Base-by-base conservation (phyloP, 2,797 vertebrate species). In the Falco cherrug region DNA sequence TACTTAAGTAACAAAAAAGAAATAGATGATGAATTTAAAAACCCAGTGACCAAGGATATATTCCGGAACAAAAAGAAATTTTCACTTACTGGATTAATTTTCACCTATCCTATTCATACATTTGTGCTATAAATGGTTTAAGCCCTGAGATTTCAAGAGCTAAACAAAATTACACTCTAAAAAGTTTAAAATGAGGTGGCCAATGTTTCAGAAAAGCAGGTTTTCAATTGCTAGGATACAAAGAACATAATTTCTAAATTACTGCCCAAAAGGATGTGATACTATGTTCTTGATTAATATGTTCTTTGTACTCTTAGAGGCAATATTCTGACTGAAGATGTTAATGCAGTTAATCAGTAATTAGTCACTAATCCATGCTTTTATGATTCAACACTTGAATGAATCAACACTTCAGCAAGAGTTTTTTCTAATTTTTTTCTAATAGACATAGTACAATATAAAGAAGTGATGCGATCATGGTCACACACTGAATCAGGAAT, bases 301-400 rank as follows among this genome's bases (percentile, higher is more conserved):
- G 53, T 65, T 92, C 84, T 92, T 88, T 93, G 67, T 87, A 63
- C 45, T 79, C 35, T 85, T 80, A 89, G 87, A 87, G 45, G 48
- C 60, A 48, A 83, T 87, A 93, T 83, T 77, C 90, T 91, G 71
- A 64, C 89, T 43, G 61, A 87, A 92, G 68, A 71, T 64, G n/a
- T 77, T 94, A 87, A 74, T 76, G 74, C 21, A 67, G 39, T 95
- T 95, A 90, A 82, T 92, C 68, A 94, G 68, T 77, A 93, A 91
- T 94, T 93, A 91, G 84, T 94, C 67, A 95, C 48, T 94, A 92
- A 94, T 77, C 81, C 5, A 4, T 70, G 57, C 21, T 92, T 95
- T 93, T 77, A 75, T 87, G 81, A 93, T 91, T 93, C 79, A 89
- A 57, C 39, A 54, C 73, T 74, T 94, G 75, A 92, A 81, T 95